These are phyloP conservation scores for Otocyon megalotis DNA, from an alignment of 2,113 vertebrate species.

Conservation along the genomic window DNA sequence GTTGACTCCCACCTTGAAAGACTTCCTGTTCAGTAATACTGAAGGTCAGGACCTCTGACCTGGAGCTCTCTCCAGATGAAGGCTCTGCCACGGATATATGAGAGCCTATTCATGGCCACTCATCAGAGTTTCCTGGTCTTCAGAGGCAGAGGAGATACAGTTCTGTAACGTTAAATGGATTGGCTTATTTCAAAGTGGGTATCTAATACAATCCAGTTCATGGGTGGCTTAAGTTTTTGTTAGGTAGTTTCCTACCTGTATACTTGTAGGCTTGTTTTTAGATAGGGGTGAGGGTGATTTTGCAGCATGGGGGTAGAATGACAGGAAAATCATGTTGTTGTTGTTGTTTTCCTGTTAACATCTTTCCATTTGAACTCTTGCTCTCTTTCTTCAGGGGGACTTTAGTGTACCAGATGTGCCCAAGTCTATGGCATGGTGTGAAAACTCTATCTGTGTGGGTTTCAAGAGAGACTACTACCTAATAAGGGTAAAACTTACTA, in stretches of 20 bases:
- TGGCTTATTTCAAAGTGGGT: neutral
- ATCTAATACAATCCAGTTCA: neutral
- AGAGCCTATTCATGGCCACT: neutral
- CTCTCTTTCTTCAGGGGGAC: slow-evolving; percentile 90
- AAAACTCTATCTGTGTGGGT: slow-evolving; percentile 98
- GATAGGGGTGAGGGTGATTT: neutral
- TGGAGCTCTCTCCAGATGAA: neutral
- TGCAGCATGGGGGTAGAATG: neutral
- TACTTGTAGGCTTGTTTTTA: neutral
- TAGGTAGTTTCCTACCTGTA: neutral
- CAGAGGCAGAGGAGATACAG: neutral
- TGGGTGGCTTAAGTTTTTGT: neutral
- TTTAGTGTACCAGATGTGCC: slow-evolving; percentile 97
- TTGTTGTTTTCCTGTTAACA: slow-evolving; percentile 8
- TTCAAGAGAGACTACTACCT: slow-evolving; percentile 99
- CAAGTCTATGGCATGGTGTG: slow-evolving; percentile 99
- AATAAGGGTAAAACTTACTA: slow-evolving; percentile 90
- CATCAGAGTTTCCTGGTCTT: neutral
- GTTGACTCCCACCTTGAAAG: neutral
- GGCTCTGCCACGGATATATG: neutral
- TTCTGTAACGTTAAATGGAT: neutral
- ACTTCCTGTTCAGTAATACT: neutral
- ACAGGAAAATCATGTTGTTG: neutral
- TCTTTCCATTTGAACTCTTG: slow-evolving; percentile 44
- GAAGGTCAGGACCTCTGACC: neutral